Conservation (phyloP, 1,140 invertebrate species). For the Drosophila neocordata region DNA sequence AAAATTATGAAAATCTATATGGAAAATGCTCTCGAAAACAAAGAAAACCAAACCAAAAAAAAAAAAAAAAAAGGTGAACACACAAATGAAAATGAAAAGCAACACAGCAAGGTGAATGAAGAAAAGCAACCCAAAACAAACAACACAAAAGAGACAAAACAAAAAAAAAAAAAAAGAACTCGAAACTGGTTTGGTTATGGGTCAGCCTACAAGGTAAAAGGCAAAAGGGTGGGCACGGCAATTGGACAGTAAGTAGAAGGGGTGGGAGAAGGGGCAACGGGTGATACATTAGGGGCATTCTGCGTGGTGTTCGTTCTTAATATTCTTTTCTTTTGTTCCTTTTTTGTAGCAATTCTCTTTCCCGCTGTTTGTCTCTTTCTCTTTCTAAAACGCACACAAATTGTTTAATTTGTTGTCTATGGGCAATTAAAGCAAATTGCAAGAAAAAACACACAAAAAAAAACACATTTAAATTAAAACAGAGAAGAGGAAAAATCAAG, state of each 20-base stretch:
- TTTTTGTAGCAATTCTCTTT: background rate
- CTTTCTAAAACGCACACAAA: constrained; percentile 39
- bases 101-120: constrained; percentile 25
- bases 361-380: constrained; percentile 6
- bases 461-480: constrained; percentile 3
- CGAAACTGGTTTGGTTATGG: constrained; percentile 71
- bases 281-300: constrained; percentile 16
- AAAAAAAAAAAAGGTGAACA: constrained; percentile 36
- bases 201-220: constrained; percentile 24
- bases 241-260: background rate
- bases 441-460: constrained; percentile 48
- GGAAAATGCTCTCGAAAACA: constrained; percentile 60
- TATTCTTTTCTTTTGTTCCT: constrained; percentile 7
- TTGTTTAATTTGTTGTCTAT: constrained; percentile 66
- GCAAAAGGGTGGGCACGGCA: constrained; percentile 12
- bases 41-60: constrained; percentile 37
- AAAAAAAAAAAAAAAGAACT: constrained; percentile 60
- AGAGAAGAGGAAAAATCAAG: constrained; percentile 29
- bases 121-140: constrained; percentile 42
- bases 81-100: constrained; percentile 56
- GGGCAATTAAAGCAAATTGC: constrained; percentile 67
- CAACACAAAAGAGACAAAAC: constrained; percentile 54
- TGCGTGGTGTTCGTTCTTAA: constrained; percentile 3
- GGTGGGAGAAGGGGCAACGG: constrained; percentile 3
- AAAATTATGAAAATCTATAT: constrained; percentile 78